phyloP scores from a whole-genome alignment of 2,797 vertebrate genomes.

The Corythornis leucogaster region DNA sequence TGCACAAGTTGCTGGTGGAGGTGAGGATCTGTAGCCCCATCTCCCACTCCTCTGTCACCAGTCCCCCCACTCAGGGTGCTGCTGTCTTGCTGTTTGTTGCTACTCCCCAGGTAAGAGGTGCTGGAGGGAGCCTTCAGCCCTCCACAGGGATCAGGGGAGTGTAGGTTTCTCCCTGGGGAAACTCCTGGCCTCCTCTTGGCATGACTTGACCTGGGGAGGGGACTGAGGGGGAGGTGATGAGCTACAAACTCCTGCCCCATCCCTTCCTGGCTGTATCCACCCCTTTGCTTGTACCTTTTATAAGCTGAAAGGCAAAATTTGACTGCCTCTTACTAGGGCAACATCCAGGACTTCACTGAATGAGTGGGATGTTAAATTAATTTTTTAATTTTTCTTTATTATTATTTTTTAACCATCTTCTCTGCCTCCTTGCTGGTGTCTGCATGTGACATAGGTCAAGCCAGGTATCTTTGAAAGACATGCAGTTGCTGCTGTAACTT shows the following conservation, averaged over 20 bases:
- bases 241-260: background rate
- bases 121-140: background rate
- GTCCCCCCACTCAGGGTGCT: background rate
- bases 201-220: too few species aligned
- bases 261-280: background rate
- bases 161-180: background rate
- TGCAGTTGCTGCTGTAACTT: slow-evolving; percentile 35
- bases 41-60: background rate
- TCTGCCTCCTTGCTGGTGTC: background rate
- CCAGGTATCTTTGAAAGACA: background rate
- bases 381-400: background rate
- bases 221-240: background rate
- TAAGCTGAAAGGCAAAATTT: background rate
- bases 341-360: background rate
- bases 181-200: background rate
- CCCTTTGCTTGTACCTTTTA: background rate
- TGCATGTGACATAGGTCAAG: background rate
- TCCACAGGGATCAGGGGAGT: background rate
- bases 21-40: background rate
- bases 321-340: background rate
- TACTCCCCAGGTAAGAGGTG: background rate
- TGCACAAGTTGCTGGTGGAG: background rate
- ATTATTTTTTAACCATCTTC: background rate
- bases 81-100: background rate
- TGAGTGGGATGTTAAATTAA: too few species aligned